A percentile compares a stretch with the other conserved stretches of the same genome.
phyloP scores from a whole-genome alignment of 2,797 vertebrate species.

The Buceros bicornis region DNA sequence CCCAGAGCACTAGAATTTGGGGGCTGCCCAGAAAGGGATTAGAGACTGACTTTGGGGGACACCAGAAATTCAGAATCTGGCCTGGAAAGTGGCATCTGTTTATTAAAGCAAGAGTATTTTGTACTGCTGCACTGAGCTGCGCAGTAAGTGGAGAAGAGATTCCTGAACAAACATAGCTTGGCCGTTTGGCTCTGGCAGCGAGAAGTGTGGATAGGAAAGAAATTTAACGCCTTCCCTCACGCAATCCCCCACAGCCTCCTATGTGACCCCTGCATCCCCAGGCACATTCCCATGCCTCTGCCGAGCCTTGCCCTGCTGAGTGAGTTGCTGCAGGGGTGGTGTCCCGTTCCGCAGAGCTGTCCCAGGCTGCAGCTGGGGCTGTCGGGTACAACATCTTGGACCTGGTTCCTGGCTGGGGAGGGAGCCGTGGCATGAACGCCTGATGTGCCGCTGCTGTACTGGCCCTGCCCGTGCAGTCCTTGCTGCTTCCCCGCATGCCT shows the following conservation, averaged over 20 bases:
- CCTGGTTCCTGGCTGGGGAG: background rate
- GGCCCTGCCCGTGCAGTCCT: conserved; percentile 38
- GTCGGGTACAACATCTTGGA: background rate
- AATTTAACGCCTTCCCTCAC: background rate
- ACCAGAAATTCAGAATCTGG: background rate
- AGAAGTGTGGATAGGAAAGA: background rate
- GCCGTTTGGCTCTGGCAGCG: background rate
- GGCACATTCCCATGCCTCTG: background rate
- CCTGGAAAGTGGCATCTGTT: background rate
- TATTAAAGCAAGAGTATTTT: background rate
- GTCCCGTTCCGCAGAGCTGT: background rate
- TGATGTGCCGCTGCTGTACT: background rate
- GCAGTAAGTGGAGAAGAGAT: background rate
- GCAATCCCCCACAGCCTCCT: background rate
- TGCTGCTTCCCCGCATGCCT: conserved; percentile 26
- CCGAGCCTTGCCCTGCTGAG: conserved; percentile 1
- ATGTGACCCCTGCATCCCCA: background rate
- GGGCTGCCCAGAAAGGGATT: background rate
- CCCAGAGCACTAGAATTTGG: background rate
- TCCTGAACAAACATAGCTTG: background rate
- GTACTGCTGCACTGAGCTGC: background rate
- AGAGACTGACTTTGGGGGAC: background rate
- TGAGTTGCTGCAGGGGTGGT: background rate
- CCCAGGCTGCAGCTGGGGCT: background rate
- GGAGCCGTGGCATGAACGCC: background rate